These are phyloP conservation scores for Neuroterus valhalla DNA, from an alignment of 1,140 invertebrate genomes.

Conservation along the genomic window DNA sequence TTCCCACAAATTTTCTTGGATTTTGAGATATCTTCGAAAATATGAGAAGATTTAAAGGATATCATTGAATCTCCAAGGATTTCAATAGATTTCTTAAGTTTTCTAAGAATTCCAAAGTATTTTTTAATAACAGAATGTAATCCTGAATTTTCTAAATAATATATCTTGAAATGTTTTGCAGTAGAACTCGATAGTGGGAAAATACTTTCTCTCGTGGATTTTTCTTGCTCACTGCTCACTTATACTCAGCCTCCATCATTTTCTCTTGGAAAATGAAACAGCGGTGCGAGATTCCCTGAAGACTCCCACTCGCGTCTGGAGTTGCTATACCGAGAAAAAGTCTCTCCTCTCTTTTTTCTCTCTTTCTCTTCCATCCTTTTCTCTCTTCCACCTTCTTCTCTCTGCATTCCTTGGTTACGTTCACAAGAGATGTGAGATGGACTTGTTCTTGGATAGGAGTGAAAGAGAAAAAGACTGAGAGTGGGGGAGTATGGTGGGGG, in stretches of 20 bases:
- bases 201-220: slow-evolving; percentile 12
- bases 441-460: not conserved
- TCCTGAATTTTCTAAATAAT: too few relatives aligned
- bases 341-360: slow-evolving; percentile 8
- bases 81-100: too few relatives aligned
- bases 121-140: too few relatives aligned
- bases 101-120: too few relatives aligned
- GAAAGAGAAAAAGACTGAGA: too few relatives aligned
- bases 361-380: slow-evolving; percentile 22
- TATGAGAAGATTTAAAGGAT: too few relatives aligned
- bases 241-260: slow-evolving; percentile 19
- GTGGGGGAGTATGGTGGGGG: too few relatives aligned
- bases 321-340: slow-evolving; percentile 10
- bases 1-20: too few relatives aligned
- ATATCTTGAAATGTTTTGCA: too few relatives aligned
- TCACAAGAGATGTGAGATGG: slow-evolving; percentile 18
- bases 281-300: slow-evolving; percentile 45
- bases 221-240: slow-evolving; percentile 21
- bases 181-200: slow-evolving; percentile 2
- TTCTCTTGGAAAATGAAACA: slow-evolving; percentile 50
- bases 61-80: too few relatives aligned
- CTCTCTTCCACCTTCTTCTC: slow-evolving; percentile 27
- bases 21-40: too few relatives aligned
- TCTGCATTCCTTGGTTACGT: slow-evolving; percentile 15
- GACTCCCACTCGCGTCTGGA: slow-evolving; percentile 37